Evolutionary conservation across 2,113 vertebrate genomes (phyloP).

Genomic region (Callopanchax toddi): DNA sequence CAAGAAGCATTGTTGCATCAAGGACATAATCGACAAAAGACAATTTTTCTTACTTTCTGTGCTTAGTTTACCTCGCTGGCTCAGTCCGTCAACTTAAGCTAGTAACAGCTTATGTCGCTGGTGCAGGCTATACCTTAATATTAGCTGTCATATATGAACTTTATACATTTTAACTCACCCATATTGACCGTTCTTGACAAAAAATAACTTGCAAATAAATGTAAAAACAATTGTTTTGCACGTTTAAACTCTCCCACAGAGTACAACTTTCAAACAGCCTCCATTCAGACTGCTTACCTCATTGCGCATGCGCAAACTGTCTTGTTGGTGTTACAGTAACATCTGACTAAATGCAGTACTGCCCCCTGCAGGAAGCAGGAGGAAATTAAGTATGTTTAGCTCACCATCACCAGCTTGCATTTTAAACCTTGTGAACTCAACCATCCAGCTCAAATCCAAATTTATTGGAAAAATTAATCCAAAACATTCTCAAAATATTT

Average conservation of each 20-base stretch:
- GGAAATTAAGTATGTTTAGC: background rate
- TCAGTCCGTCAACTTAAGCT: no score
- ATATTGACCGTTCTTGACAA: conserved; percentile 18
- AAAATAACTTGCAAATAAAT: background rate
- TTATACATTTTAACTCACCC: conserved; percentile 54
- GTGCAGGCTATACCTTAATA: background rate
- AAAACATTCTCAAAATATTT: no score
- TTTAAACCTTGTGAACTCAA: no score
- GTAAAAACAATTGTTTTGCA: background rate
- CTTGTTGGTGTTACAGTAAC: background rate
- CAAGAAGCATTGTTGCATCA: no score
- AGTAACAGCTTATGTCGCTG: background rate
- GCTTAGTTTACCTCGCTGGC: no score
- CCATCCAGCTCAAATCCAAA: no score
- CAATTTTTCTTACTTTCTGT: no score
- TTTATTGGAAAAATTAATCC: no score
- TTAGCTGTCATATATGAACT: background rate
- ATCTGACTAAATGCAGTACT: rapidly evolving
- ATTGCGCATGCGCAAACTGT: conserved; percentile 34
- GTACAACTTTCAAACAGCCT: conserved; percentile 34
- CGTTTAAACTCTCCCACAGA: background rate
- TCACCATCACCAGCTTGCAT: no score
- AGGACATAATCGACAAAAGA: no score
- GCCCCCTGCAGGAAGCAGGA: conserved; percentile 27
- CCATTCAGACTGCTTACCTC: background rate